Evolutionary conservation across 2,888 invertebrate genomes (phyloP), one percentile per base, ranked within the genome.

Genomic region (Autographa pulchrina): DNA sequence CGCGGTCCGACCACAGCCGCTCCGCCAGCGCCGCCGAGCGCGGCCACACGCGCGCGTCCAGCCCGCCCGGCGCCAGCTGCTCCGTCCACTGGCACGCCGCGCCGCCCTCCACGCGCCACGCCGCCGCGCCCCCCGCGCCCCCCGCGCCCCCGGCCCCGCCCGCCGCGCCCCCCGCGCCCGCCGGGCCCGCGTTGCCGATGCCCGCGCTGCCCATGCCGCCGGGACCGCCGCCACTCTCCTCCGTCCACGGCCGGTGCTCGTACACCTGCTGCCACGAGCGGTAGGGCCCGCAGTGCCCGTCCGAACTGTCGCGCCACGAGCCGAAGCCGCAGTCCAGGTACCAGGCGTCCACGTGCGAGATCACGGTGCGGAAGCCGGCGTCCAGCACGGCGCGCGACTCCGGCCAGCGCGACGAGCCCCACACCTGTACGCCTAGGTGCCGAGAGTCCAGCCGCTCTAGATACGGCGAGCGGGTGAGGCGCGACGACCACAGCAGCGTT

Each of bases 301-400:
- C 98, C 1, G 98, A 98, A 38, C 97, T 97, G 87, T 98, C 97
- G 32, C 98, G 96, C 98, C 98, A 98, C 78, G 97, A 97, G 0
- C 98, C 98, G 90, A 98, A 98, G 0, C 98, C 98, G 89, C 98
- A 98, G 91, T 98, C 98, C 80, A 98, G 96, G 92, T 98, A 98
- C 98, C 98, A 98, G 6, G 98, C 98, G 90, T 98, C 98, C 68
- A 98, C 98, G 92, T 98, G 98, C 18, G 98, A 98, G 70, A 98
- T 92, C 69, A 98, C 97, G 65, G 98, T 96, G 70, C 97, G 96
- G 92, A 97, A 98, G 3, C 98, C 98, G 69, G 97, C 97, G 80
- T 97, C 97, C 32, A 98, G 92, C 6, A 98, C 96, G 74, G 98
- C 98, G 8, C 97, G 96, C 18, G 98, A 98, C 88, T 98, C 98